Conservation (phyloP, 2,797 vertebrate genomes). For the Rhabdophis nuchalis region DNA sequence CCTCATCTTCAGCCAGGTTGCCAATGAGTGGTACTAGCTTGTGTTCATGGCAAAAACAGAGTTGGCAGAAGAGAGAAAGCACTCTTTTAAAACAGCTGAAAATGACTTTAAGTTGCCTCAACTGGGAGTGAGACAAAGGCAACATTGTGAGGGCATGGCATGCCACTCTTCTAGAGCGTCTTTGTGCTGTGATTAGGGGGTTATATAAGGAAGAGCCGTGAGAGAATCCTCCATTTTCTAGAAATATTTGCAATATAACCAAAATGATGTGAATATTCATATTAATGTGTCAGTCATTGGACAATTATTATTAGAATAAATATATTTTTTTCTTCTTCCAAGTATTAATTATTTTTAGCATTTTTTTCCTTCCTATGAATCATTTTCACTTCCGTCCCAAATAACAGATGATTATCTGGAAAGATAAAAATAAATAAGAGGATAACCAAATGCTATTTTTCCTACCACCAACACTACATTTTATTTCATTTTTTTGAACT, state of each 20-base stretch:
- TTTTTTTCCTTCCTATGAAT: background rate
- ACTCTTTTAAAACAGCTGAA: background rate
- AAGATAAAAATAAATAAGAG: conserved; percentile 30
- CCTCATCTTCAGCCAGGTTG: background rate
- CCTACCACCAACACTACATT: conserved; percentile 26
- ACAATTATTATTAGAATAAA: background rate
- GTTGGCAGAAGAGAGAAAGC: background rate
- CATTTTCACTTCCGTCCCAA: background rate
- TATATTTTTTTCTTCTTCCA: background rate
- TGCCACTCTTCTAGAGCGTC: background rate
- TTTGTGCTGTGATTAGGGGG: background rate
- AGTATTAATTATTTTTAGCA: background rate
- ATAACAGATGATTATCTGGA: conserved; percentile 11
- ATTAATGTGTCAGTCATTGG: background rate
- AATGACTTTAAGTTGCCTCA: background rate
- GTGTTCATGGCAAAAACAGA: background rate
- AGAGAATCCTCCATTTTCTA: background rate
- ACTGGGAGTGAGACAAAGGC: background rate
- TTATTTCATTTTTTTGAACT: conserved; percentile 24
- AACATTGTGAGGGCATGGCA: background rate
- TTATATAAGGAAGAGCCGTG: background rate
- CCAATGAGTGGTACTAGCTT: background rate
- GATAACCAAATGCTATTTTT: conserved; percentile 14
- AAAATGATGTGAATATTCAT: background rate
- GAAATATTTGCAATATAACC: background rate